Conservation (phyloP, 2,888 invertebrate genomes). For the Cantharis rufa region DNA sequence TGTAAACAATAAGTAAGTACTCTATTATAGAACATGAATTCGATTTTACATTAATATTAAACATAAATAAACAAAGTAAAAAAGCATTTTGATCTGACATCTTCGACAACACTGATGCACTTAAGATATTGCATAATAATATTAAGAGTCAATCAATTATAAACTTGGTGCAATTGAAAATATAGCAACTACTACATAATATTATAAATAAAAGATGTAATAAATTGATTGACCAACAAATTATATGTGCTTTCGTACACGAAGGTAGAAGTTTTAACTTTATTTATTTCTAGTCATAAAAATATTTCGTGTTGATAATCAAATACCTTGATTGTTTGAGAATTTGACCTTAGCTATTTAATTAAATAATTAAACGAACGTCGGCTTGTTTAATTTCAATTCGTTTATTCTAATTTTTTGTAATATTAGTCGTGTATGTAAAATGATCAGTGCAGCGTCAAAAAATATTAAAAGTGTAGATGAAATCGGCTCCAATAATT, state of each 20-base stretch:
- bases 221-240: background rate
- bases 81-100: too few relatives aligned
- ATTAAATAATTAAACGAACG: background rate
- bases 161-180: background rate
- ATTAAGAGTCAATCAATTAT: too few relatives aligned
- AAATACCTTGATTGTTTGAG: background rate
- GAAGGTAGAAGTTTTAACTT: background rate
- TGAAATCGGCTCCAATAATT: background rate
- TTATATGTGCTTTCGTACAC: background rate
- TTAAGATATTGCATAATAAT: too few relatives aligned
- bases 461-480: background rate
- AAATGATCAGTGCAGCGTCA: background rate
- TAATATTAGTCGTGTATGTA: background rate
- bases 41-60: too few relatives aligned
- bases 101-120: too few relatives aligned
- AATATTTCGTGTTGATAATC: background rate
- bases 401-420: background rate
- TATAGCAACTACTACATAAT: background rate
- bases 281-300: background rate
- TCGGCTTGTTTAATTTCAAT: background rate
- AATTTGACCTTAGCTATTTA: background rate
- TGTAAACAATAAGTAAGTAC: too few relatives aligned
- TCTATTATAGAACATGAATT: too few relatives aligned
- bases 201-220: background rate
- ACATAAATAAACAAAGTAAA: too few relatives aligned